A percentile compares a stretch with the other conserved stretches of the same genome.
phyloP scores from a whole-genome alignment of 2,797 vertebrate genomes.

The Gymnopithys bicolor region DNA sequence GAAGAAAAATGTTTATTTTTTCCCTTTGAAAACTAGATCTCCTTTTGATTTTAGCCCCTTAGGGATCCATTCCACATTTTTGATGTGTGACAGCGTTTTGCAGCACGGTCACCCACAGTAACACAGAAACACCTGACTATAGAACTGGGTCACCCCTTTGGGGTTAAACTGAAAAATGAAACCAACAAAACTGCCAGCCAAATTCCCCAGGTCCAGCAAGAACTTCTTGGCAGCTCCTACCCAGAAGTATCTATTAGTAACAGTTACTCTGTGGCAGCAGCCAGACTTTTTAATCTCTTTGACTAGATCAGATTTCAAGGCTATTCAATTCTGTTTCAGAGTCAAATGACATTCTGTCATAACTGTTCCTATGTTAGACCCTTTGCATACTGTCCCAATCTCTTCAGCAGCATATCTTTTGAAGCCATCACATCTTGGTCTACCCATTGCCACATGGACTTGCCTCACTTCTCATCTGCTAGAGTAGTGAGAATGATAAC shows the following conservation, averaged over 20 bases:
- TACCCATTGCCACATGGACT: neutral
- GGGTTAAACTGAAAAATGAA: constrained; percentile 34
- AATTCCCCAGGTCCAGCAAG: constrained; percentile 42
- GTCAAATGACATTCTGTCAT: constrained; percentile 48
- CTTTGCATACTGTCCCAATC: constrained; percentile 8
- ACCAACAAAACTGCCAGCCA: constrained; percentile 23
- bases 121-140: neutral
- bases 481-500: neutral
- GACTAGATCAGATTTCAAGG: constrained; percentile 41
- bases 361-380: neutral
- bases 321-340: constrained; percentile 38
- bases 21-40: constrained; percentile 9
- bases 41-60: constrained; percentile 18
- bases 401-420: neutral
- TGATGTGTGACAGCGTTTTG: neutral
- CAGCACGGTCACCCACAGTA: neutral
- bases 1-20: neutral
- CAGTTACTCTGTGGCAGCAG: constrained; percentile 54
- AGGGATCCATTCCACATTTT: neutral
- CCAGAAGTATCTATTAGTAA: constrained; percentile 40
- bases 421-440: constrained; percentile 28
- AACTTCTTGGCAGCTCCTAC: constrained; percentile 34
- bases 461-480: neutral
- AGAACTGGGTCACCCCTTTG: constrained; percentile 21
- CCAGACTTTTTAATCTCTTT: constrained; percentile 43